A percentile compares a stretch with the other conserved stretches of the same genome.
phyloP scores from a whole-genome alignment of 2,888 invertebrate genomes.

The Mamestra brassicae region DNA sequence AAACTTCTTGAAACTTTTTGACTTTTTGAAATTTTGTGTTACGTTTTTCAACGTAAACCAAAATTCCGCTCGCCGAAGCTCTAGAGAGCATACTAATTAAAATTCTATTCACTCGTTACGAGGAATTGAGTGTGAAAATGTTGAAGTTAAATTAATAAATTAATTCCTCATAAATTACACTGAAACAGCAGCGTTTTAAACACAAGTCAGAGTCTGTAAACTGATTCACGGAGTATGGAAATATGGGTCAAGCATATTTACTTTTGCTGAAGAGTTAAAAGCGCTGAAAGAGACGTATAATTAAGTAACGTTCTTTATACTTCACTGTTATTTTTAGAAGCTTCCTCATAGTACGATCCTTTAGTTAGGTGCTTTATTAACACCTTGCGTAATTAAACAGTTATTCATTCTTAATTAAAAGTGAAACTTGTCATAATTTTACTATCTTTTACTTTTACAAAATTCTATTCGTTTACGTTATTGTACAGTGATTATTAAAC shows the following conservation, averaged over 20 bases:
- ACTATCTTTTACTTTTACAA: too few species aligned
- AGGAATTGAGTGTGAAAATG: slow-evolving; percentile 50
- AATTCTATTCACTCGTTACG: slow-evolving; percentile 47
- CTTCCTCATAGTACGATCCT: too few species aligned
- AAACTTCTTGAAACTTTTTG: not conserved
- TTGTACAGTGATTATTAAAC: too few species aligned
- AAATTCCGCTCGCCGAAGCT: slow-evolving; percentile 17
- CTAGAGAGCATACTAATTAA: slow-evolving; percentile 40
- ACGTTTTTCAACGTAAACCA: slow-evolving; percentile 15
- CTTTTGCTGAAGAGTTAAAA: slow-evolving; percentile 28
- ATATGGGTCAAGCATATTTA: slow-evolving; percentile 68
- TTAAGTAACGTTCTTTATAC: not conserved
- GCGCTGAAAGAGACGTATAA: slow-evolving; percentile 41
- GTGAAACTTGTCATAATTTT: too few species aligned
- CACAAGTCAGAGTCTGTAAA: slow-evolving; percentile 56
- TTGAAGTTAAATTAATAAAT: slow-evolving; percentile 44
- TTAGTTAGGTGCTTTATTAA: too few species aligned
- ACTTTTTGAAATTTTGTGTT: too few species aligned
- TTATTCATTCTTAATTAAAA: too few species aligned
- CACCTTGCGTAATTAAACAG: too few species aligned
- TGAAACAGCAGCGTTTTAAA: slow-evolving; percentile 45
- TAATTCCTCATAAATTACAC: slow-evolving; percentile 43
- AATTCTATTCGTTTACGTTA: too few species aligned
- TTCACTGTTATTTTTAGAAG: not conserved
- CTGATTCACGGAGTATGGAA: slow-evolving; percentile 66